Evolutionary conservation across 2,888 invertebrate genomes (phyloP), one percentile per base, ranked within the genome.

Genomic region (Pristionchus mayeri): DNA sequence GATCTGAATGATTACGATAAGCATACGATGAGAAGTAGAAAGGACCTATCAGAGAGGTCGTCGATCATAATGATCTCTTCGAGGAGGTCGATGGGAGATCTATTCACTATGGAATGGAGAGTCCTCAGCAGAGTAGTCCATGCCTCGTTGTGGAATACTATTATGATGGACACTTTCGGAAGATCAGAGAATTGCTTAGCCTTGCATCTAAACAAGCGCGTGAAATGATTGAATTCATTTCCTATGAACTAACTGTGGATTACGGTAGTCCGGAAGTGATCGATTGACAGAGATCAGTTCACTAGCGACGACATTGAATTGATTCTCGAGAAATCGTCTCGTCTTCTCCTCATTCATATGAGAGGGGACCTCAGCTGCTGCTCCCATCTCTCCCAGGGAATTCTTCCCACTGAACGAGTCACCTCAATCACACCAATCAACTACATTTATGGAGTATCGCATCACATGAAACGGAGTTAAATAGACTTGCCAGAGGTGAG

Each of bases 61-160:
- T 93, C 93, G 24, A 92, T 88, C 63, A 93, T 86, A 40, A 93
- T 90, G 80, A 93, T 92, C 86, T 93, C 93, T 67, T 91, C 89
- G 9, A 93, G 84, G 30, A 92, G 84, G 40, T 90, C 78, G 2
- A 78, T 67, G n/a, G 93, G 93, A 9, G 92, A 88, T 71, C 92
- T 88, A 83, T 92, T 91, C 57, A 93, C 86, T 37, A 93, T 91
- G 11, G 93, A 93, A 84, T 93, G 93, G 7, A 93, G 89, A 3
- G 92, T 92, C 54, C 98, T 95, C 87, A 98, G 94, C 30, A 99
- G 95, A 0, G 98, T 99, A 67, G 97, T 96, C 98, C 98, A 98
- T 0, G 98, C 98, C 94, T 99, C 98, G 93, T 99, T 99, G 94
- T 99, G 98, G 94, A 99, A 99, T 84, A 99, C 98, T 92, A 99